Evolutionary conservation across 1,140 invertebrate genomes (phyloP).

Genomic region (Panagrolaimus sp.): DNA sequence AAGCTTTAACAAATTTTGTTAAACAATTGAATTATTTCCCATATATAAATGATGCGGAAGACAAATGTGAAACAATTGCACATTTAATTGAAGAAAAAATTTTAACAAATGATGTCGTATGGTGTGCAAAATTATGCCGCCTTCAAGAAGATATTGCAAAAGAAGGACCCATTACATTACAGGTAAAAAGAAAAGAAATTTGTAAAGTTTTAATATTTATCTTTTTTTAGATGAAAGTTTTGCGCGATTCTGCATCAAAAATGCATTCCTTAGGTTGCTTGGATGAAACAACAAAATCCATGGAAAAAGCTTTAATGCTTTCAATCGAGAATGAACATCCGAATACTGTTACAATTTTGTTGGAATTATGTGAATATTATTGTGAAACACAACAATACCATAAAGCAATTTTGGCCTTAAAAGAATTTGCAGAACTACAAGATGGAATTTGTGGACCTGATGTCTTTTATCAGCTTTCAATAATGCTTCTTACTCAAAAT

Average conservation of each 20-base stretch:
- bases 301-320: conserved; percentile 8
- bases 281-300: background rate
- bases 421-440: conserved; percentile 2
- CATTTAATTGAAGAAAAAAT: conserved; percentile 22
- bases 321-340: background rate
- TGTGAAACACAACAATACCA: conserved; percentile 7
- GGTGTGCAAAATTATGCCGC: conserved; percentile 20
- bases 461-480: conserved; percentile 3
- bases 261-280: conserved; percentile 15
- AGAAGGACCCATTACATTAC: conserved; percentile 7
- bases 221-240: conserved; percentile 9
- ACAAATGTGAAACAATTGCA: conserved; percentile 25
- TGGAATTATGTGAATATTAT: background rate
- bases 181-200: background rate
- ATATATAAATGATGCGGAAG: conserved; percentile 19
- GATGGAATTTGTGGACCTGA: conserved; percentile 11
- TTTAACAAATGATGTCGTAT: conserved; percentile 13
- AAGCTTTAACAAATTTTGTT: conserved; percentile 21
- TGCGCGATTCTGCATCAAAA: conserved; percentile 16
- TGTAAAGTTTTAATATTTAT: conserved; percentile 16
- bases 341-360: conserved; percentile 14
- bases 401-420: conserved; percentile 9
- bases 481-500: conserved; percentile 3
- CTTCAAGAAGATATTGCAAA: conserved; percentile 17
- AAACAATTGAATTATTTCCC: conserved; percentile 21